Conservation (phyloP, 2,797 vertebrate species). For the Pseudochirops cupreus region DNA sequence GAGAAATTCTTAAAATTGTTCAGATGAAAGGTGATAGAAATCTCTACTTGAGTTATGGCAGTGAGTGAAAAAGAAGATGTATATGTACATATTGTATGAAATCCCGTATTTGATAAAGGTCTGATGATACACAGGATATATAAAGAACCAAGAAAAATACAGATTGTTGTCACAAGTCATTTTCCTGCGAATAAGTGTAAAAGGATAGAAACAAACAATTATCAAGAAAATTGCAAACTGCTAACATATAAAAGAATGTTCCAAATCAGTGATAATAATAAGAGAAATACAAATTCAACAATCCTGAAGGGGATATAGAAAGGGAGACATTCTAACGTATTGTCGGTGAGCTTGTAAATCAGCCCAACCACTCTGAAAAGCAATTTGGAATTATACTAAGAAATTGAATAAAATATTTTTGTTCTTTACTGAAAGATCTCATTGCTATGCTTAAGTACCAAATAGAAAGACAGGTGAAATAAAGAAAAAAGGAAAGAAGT, state of each 20-base stretch:
- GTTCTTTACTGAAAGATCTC: background rate
- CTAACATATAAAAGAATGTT: background rate
- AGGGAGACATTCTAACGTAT: background rate
- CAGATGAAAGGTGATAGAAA: background rate
- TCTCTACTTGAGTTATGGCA: background rate
- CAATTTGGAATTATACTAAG: background rate
- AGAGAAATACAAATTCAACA: background rate
- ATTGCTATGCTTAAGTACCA: background rate
- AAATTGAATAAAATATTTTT: background rate
- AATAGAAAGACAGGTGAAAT: background rate
- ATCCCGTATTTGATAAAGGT: background rate
- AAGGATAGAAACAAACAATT: background rate
- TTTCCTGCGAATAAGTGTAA: background rate
- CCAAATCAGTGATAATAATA: background rate
- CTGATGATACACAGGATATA: background rate
- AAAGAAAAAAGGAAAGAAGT: background rate
- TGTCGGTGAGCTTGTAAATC: background rate
- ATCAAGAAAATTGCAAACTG: background rate
- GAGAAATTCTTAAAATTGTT: background rate
- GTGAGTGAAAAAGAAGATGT: background rate
- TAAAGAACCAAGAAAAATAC: background rate
- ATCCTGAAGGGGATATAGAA: background rate
- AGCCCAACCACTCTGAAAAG: background rate
- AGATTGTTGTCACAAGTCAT: background rate
- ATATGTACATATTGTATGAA: background rate